Evolutionary conservation across 1,140 invertebrate genomes (phyloP).

Genomic region (Orchesella cincta): DNA sequence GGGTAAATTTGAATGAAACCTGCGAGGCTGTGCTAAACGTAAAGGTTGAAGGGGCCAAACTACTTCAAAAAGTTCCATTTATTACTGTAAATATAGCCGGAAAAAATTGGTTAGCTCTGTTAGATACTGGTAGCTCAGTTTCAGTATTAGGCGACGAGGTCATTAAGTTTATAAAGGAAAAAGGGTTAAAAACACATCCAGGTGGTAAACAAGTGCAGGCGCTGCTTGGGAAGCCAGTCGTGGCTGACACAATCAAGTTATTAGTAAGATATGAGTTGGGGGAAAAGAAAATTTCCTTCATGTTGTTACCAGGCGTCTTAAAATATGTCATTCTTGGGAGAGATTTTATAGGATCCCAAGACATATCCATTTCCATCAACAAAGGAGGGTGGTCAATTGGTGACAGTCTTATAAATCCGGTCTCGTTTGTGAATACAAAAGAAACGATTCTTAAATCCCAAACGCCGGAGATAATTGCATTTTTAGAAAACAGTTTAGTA

Average conservation of each 20-base stretch:
- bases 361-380: neutral
- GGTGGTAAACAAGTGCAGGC: neutral
- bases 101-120: neutral
- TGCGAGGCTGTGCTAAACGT: neutral
- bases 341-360: neutral
- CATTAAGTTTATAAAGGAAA: neutral
- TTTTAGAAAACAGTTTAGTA: no score
- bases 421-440: no score
- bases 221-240: neutral
- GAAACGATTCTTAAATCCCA: no score
- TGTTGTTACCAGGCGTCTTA: neutral
- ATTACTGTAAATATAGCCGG: no score
- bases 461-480: no score
- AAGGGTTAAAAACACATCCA: neutral
- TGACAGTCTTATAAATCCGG: no score
- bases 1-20: neutral
- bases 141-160: neutral
- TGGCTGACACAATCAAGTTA: neutral
- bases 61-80: neutral
- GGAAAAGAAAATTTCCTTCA: neutral
- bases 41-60: neutral
- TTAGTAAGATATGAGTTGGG: neutral
- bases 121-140: neutral
- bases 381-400: no score
- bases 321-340: neutral